Evolutionary conservation across 1,140 invertebrate species (phyloP).

Genomic region (Orius insidiosus): DNA sequence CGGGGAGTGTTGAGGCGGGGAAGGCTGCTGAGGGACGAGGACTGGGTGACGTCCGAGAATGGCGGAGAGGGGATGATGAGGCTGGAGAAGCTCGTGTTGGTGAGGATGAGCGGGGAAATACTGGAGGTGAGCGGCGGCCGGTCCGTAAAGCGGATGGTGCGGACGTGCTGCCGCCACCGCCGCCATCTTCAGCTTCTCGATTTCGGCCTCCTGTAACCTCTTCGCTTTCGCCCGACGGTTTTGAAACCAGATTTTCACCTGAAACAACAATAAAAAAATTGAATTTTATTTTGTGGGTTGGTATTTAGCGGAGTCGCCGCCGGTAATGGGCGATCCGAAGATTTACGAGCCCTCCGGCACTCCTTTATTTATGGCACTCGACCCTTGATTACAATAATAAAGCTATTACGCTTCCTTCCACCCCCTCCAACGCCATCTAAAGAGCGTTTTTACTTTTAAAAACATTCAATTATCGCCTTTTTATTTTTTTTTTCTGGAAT

Average conservation of each 20-base stretch:
- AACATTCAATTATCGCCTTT: no score
- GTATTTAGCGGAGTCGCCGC: background rate
- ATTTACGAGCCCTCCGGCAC: background rate
- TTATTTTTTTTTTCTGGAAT: no score
- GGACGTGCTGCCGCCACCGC: constrained; percentile 40
- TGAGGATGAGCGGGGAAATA: constrained; percentile 21
- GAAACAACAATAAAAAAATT: constrained; percentile 24
- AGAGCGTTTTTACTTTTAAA: no score
- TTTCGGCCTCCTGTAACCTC: constrained; percentile 82
- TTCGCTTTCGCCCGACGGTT: constrained; percentile 90
- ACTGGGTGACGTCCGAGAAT: constrained; percentile 10
- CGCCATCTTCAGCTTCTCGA: constrained; percentile 73
- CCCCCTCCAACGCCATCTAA: no score
- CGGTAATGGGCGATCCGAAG: background rate
- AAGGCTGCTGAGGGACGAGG: constrained; percentile 4
- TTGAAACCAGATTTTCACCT: constrained; percentile 97
- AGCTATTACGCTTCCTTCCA: constrained; percentile 1
- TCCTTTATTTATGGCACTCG: constrained; percentile 2
- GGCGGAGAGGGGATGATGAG: constrained; percentile 10
- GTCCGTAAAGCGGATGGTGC: constrained; percentile 31
- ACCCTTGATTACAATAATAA: constrained; percentile 9
- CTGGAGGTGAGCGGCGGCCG: constrained; percentile 25
- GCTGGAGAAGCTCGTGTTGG: constrained; percentile 18
- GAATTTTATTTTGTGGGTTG: no score
- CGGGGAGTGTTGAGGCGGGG: constrained; percentile 7